Conservation (phyloP, 2,888 invertebrate genomes). For the Acleris cristana region DNA sequence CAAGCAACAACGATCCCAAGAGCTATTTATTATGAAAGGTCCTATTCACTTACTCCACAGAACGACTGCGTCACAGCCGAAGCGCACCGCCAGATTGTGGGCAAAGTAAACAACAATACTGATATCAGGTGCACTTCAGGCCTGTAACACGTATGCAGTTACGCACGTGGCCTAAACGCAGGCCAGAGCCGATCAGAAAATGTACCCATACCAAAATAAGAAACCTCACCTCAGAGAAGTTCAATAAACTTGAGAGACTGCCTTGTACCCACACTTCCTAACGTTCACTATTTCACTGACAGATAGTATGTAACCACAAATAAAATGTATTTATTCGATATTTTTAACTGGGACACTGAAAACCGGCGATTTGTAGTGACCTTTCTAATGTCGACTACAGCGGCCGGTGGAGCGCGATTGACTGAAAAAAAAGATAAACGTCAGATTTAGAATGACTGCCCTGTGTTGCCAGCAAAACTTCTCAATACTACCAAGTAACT, state of each 20-base stretch:
- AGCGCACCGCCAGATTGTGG: conserved; percentile 7
- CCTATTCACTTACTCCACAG: neutral
- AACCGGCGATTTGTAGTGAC: conserved; percentile 74
- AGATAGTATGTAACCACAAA: conserved; percentile 55
- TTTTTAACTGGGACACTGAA: conserved; percentile 58
- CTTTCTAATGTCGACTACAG: conserved; percentile 68
- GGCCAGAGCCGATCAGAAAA: conserved; percentile 19
- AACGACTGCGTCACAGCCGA: conserved; percentile 13
- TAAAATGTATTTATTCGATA: conserved; percentile 48
- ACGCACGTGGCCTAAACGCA: conserved; percentile 32
- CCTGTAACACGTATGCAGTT: conserved; percentile 30
- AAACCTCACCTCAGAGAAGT: conserved; percentile 71
- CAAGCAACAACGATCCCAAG: neutral
- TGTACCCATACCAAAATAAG: conserved; percentile 46
- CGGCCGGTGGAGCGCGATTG: conserved; percentile 68
- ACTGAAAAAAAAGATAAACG: conserved; percentile 51
- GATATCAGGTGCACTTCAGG: conserved; percentile 6
- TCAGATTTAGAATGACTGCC: conserved; percentile 2
- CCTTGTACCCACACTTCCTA: conserved; percentile 57
- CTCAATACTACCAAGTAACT: conserved; percentile 8
- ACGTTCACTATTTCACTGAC: conserved; percentile 67
- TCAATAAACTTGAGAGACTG: conserved; percentile 62
- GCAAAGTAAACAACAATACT: conserved; percentile 9
- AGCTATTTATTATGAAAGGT: neutral
- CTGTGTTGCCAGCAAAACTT: conserved; percentile 2